Percentiles rank a stretch among this genome's conserved stretches.
phyloP scores from a whole-genome alignment of 2,888 invertebrate species.

The Eurois occulta region DNA sequence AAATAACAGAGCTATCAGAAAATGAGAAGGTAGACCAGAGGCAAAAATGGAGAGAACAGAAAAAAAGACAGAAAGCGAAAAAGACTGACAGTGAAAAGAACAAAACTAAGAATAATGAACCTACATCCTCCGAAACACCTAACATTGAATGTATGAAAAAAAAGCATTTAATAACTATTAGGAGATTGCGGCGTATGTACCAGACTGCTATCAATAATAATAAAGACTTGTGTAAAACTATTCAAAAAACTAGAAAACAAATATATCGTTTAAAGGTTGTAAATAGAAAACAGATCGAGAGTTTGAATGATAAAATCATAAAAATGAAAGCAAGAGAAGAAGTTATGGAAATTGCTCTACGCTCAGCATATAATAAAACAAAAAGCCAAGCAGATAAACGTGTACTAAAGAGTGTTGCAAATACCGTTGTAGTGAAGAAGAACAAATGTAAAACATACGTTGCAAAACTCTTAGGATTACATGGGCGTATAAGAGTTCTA shows the following conservation, averaged over 20 bases:
- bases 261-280: constrained; percentile 10
- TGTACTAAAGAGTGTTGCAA: not conserved
- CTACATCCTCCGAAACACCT: constrained; percentile 21
- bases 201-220: constrained; percentile 12
- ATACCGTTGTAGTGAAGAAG: constrained; percentile 3
- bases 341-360: constrained; percentile 27
- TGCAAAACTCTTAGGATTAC: constrained; percentile 31
- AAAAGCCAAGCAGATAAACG: constrained; percentile 28
- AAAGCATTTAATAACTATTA: constrained; percentile 15
- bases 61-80: constrained; percentile 30
- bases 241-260: constrained; percentile 8
- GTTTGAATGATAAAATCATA: constrained; percentile 8
- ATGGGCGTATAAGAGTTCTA: constrained; percentile 3
- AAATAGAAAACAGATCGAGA: constrained; percentile 5
- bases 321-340: constrained; percentile 11
- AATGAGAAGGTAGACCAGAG: not conserved
- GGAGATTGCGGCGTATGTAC: constrained; percentile 6
- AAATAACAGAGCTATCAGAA: constrained; percentile 29
- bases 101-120: constrained; percentile 26
- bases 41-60: constrained; percentile 31
- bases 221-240: not conserved
- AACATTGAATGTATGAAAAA: constrained; percentile 19
- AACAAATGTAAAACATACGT: constrained; percentile 3
- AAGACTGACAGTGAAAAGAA: constrained; percentile 14
- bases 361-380: constrained; percentile 20